Percentiles rank a stretch among this genome's conserved stretches.
Evolutionary conservation across 2,113 vertebrate species (phyloP).

Genomic region (Xiphophorus couchianus): DNA sequence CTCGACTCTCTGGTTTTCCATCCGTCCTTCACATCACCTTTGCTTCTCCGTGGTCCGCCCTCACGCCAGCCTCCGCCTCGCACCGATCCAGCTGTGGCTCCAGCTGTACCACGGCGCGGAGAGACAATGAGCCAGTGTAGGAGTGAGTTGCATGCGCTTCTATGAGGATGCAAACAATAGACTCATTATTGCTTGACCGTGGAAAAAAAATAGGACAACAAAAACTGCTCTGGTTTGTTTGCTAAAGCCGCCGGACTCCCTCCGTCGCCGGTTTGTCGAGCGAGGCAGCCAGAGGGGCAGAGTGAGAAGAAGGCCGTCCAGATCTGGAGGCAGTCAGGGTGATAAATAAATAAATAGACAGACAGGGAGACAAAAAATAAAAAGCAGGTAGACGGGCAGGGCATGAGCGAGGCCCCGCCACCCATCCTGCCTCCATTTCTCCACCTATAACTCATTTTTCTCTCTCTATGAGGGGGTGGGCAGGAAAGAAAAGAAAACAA

Average conservation of each 20-base stretch:
- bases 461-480: constrained; percentile 46
- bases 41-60: constrained; percentile 47
- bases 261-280: neutral
- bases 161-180: constrained; percentile 55
- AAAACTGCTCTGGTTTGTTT: constrained; percentile 34
- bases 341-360: constrained; percentile 22
- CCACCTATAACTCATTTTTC: constrained; percentile 72
- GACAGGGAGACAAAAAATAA: constrained; percentile 23
- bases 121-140: constrained; percentile 68
- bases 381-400: constrained; percentile 26
- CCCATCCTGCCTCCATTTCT: constrained; percentile 55
- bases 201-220: constrained; percentile 40
- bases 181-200: constrained; percentile 47
- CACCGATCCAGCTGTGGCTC: constrained; percentile 80
- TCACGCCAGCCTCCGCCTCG: constrained; percentile 65
- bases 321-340: constrained; percentile 14
- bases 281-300: constrained; percentile 32
- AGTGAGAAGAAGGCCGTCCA: constrained; percentile 15
- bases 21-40: neutral
- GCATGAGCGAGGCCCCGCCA: constrained; percentile 8
- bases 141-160: constrained; percentile 26
- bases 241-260: constrained; percentile 3
- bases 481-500: constrained; percentile 53
- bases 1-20: neutral
- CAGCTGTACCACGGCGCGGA: constrained; percentile 76